A percentile compares a stretch with the other conserved stretches of the same genome.
These are phyloP conservation scores for Todiramphus saurophagus DNA, from an alignment of 2,113 vertebrate species.

Conservation along the genomic window DNA sequence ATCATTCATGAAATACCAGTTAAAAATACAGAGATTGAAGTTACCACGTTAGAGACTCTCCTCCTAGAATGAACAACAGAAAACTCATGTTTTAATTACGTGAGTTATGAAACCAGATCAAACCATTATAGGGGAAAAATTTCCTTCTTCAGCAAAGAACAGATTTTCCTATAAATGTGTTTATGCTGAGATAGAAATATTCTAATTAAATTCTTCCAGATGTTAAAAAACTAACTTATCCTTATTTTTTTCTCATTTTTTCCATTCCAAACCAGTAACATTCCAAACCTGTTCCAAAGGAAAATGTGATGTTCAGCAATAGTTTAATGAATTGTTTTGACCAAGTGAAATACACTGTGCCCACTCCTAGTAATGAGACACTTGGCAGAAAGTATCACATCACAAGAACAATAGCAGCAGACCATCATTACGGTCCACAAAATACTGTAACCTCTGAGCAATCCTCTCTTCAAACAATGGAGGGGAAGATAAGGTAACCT, in stretches of 20 bases:
- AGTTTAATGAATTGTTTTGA: conserved; percentile 21
- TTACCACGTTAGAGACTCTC: not conserved
- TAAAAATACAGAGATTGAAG: not conserved
- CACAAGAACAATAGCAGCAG: conserved; percentile 26
- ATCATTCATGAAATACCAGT: not conserved
- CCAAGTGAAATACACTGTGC: conserved; percentile 5
- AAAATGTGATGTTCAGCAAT: not conserved
- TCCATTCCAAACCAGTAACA: not conserved
- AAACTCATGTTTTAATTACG: not conserved
- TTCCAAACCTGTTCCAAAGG: not conserved
- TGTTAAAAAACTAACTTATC: not conserved
- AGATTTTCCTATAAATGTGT: not conserved
- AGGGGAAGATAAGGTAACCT: conserved; percentile 12
- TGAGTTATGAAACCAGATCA: conserved; percentile 23
- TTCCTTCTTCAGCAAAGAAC: not conserved
- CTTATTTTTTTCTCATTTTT: not conserved
- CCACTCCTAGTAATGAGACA: conserved; percentile 37
- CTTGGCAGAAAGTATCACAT: conserved; percentile 37
- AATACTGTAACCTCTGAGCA: conserved; percentile 1
- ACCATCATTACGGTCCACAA: not conserved
- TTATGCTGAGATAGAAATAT: conserved; percentile 17
- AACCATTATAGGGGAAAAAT: not conserved
- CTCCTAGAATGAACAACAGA: conserved; percentile 9
- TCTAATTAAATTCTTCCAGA: not conserved
- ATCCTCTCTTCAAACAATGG: conserved; percentile 1